Evolutionary conservation across 1,140 invertebrate genomes (phyloP), one percentile per base, ranked within the genome.

Genomic region (Caenorhabditis elegans): DNA sequence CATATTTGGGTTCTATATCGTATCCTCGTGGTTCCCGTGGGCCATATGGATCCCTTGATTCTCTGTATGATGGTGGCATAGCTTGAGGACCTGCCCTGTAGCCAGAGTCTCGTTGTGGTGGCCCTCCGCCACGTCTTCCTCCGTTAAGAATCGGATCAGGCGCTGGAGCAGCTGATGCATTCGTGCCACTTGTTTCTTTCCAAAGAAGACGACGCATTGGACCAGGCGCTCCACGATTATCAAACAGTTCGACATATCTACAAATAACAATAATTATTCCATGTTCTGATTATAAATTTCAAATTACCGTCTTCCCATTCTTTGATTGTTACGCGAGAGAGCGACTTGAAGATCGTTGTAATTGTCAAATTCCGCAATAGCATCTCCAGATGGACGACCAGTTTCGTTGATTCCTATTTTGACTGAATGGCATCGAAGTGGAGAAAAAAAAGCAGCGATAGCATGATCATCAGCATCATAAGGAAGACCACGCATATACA

Each of bases 221-320:
- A 22, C 43, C 36, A 4, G 80, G 80, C 3, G 51, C 75, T 24
- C 75, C 80, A 53, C 75, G 75, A 17, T 39, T 22, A 26, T 36
- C 34, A n/a, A 76, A 82, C 31, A 82, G 19, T 19, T 82, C 80
- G 36, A 82, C 75, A 49, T 82, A 82, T 31, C 80, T 82, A 43
- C 15, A 82, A 77, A 46, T 2, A 43, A 19, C 28, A 11, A n/a
- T 19, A 53, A 8, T 19, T 3, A 13, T 22, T 76, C 15, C 0
- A 46, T 11, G 19, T 43, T 0, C 5, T 8, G 0, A 13, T 47
- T 36, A 4, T 36, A 24, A n/a, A 60, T 39, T 43, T 31, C 2
- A 22, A 15, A 51, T n/a, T 24, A 82, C 80, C 80, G 47, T 28
- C 49, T 26, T 36, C 80, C 80, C 49, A 82, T 77, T 28, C 47